phyloP scores from a whole-genome alignment of 2,888 invertebrate genomes.

The Folsomia candida region DNA sequence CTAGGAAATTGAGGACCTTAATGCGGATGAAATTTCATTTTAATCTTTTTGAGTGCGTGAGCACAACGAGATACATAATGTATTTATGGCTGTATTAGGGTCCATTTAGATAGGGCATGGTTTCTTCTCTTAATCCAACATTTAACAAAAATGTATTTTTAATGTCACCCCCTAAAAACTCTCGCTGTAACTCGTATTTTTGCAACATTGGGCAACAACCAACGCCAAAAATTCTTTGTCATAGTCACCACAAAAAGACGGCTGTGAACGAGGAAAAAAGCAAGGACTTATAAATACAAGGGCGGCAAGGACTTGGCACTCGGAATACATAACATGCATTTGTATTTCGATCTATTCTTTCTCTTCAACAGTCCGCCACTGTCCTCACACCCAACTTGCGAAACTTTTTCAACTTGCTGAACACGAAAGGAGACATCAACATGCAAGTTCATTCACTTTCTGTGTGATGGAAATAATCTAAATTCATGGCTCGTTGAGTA shows the following conservation, averaged over 20 bases:
- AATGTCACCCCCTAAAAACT: neutral
- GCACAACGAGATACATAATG: constrained; percentile 3
- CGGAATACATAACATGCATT: neutral
- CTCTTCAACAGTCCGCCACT: neutral
- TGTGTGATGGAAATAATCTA: neutral
- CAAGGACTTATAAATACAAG: no score
- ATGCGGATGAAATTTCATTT: neutral
- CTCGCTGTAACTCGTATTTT: neutral
- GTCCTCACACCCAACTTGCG: neutral
- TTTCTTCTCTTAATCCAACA: neutral
- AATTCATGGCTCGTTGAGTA: neutral
- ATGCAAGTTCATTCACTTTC: neutral
- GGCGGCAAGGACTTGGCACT: neutral
- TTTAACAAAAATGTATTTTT: neutral
- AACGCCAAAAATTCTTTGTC: neutral
- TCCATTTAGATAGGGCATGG: neutral
- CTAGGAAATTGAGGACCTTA: neutral
- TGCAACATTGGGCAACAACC: constrained; percentile 1
- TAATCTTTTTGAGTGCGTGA: constrained; percentile 3
- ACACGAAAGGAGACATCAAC: neutral
- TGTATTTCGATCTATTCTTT: neutral
- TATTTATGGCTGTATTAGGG: neutral
- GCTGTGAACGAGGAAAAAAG: neutral
- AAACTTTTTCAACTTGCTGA: neutral
- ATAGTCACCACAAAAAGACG: neutral